Percentiles rank a stretch among this genome's conserved stretches.
Evolutionary conservation across 2,797 vertebrate species (phyloP).

Genomic region (Tiaroga cobitis): DNA sequence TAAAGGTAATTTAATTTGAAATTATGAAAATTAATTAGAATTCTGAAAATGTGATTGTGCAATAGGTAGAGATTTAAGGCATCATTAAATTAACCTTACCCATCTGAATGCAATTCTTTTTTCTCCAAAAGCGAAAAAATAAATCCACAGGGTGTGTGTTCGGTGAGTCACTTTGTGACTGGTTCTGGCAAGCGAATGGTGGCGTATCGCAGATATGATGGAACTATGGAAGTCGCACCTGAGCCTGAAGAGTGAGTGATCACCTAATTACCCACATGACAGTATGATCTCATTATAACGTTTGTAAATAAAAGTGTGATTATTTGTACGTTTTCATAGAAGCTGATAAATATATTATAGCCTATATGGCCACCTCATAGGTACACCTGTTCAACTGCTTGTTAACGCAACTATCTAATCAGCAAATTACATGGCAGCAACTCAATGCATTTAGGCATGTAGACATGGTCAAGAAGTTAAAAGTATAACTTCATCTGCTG

Average conservation of each 20-base stretch:
- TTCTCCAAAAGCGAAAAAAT: slow-evolving; percentile 48
- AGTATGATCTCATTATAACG: background rate
- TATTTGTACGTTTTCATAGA: background rate
- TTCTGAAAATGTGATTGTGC: background rate
- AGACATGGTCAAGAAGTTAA: too few species aligned
- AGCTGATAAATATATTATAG: background rate
- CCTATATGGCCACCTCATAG: background rate
- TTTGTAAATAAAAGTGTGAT: background rate
- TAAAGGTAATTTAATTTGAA: background rate
- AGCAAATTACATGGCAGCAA: background rate
- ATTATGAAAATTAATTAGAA: background rate
- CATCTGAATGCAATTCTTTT: background rate
- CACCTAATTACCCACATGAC: background rate
- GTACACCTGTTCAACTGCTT: background rate
- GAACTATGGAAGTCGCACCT: slow-evolving; percentile 67
- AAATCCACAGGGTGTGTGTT: slow-evolving; percentile 64
- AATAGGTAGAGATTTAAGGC: background rate
- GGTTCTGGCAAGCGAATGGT: slow-evolving; percentile 79
- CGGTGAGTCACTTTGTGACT: slow-evolving; percentile 70
- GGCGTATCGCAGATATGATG: slow-evolving; percentile 79
- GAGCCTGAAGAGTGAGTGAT: slow-evolving; percentile 71
- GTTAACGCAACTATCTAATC: background rate
- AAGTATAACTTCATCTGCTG: too few species aligned
- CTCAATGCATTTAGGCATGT: background rate
- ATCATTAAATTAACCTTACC: background rate